Base-by-base conservation (phyloP, 1,140 invertebrate genomes). In the Bacillus rossius region DNA sequence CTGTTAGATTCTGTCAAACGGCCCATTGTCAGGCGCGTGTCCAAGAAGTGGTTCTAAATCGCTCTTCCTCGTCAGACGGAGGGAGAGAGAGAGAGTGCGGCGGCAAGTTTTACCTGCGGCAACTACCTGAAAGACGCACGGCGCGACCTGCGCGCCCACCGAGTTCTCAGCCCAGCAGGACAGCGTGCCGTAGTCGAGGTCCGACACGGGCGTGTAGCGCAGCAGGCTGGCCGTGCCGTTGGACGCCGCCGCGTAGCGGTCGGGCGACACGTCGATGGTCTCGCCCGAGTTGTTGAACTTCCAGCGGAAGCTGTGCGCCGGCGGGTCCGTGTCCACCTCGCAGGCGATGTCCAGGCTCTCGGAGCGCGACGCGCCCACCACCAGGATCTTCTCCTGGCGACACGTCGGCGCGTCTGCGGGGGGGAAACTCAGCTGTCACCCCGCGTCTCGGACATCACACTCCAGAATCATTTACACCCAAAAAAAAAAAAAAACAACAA, bases 221-320 rank as follows among this genome's bases (percentile, higher is more conserved):
- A 88, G 77, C 62, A 85, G 79, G 66, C 82, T 84, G 47, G 80
- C 77, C 62, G 82, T 84, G 58, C 84, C 84, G 56, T 71, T 71
- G 26, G 72, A 73, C 42, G 73, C 73, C 38, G 75, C 68, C 22
- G 79, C 81, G 75, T 83, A 91, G 54, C 84, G 73, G 69, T 87
- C 86, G 17, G 83, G 80, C 51, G 84, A 82, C 48, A 91, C 84
- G 71, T 91, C 87, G 47, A 90, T 73, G 22, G 88, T 91, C 73
- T 92, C 88, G 10, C 86, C 86, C 16, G 89, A 91, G 75, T 92
- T 92, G 77, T 93, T 93, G 77, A 93, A 92, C 75, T 91, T 91
- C 91, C 91, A 94, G 64, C 88, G 84, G 77, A 94, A 94, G 66
- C 82, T 85, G 64, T 81, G 79, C 16, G 89, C 90, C 13, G 87